These are phyloP conservation scores for Chloroclysta siterata DNA, from an alignment of 2,888 invertebrate species.

Conservation along the genomic window DNA sequence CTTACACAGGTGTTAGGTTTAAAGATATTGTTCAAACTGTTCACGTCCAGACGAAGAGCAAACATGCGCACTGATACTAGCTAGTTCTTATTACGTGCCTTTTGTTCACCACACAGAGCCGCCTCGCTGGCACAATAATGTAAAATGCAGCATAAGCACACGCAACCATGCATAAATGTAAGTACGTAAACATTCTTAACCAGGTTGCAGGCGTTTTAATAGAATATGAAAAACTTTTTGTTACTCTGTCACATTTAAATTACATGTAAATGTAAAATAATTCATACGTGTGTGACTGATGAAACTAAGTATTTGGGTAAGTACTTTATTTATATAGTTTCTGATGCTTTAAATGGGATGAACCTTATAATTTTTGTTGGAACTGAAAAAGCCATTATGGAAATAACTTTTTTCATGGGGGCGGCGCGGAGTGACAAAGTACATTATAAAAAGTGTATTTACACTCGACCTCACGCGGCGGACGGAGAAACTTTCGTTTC, in stretches of 20 bases:
- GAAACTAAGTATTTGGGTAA: neutral
- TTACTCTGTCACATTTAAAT: neutral
- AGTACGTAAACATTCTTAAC: constrained; percentile 17
- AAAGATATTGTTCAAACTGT: constrained; percentile 39
- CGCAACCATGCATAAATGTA: constrained; percentile 25
- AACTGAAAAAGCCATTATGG: constrained; percentile 60
- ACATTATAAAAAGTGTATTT: constrained; percentile 84
- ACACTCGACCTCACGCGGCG: constrained; percentile 81
- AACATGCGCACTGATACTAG: constrained; percentile 31
- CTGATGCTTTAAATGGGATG: constrained; percentile 11
- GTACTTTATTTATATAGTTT: constrained; percentile 9
- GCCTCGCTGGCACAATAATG: constrained; percentile 31
- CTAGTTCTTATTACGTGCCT: constrained; percentile 38
- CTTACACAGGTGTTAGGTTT: constrained; percentile 57
- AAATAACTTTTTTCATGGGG: constrained; percentile 65
- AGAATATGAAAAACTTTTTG: neutral
- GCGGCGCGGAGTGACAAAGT: constrained; percentile 77
- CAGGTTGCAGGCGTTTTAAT: constrained; percentile 13
- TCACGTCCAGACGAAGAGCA: constrained; percentile 41
- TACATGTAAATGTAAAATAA: neutral
- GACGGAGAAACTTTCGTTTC: constrained; percentile 79
- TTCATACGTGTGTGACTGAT: neutral
- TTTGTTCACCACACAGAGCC: constrained; percentile 30
- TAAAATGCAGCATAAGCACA: constrained; percentile 31
- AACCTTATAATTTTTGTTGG: constrained; percentile 32